Percentiles rank a stretch among this genome's conserved stretches.
These are phyloP conservation scores for Nothocercus julius DNA, from an alignment of 2,113 vertebrate genomes.

Conservation along the genomic window DNA sequence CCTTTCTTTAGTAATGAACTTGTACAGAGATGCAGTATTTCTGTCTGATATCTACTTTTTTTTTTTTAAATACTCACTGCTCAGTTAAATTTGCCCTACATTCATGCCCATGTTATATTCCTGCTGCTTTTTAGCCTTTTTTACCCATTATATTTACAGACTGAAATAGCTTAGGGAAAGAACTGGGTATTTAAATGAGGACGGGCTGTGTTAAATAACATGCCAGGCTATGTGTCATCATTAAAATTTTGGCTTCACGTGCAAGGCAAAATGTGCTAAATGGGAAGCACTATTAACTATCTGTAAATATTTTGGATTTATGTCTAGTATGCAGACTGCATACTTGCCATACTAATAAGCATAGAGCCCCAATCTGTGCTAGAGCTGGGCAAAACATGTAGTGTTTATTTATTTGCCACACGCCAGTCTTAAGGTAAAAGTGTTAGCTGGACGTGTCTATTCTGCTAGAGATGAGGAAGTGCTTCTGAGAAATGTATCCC, in stretches of 20 bases:
- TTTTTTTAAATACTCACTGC: background rate
- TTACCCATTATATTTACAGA: background rate
- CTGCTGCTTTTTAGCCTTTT: background rate
- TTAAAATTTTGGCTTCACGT: background rate
- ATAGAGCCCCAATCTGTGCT: background rate
- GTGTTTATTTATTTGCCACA: conserved; percentile 27
- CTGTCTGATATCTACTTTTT: background rate
- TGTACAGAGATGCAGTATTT: background rate
- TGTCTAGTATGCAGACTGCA: background rate
- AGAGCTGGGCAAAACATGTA: background rate
- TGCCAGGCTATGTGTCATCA: background rate
- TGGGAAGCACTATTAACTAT: conserved; percentile 4
- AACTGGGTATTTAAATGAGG: conserved; percentile 1
- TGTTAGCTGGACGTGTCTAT: background rate
- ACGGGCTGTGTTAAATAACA: conserved; percentile 6
- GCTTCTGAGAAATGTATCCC: conserved; percentile 5
- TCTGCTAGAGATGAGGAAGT: background rate
- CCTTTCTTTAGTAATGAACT: background rate
- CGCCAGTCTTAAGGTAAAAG: conserved; percentile 5
- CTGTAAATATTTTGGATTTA: conserved; percentile 6
- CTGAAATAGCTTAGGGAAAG: conserved; percentile 10
- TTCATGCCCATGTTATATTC: background rate
- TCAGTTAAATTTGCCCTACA: background rate
- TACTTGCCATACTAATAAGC: background rate
- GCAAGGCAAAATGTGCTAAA: background rate